Evolutionary conservation across 2,888 invertebrate genomes (phyloP), one percentile per base, ranked within the genome.

Genomic region (Notodonta dromedarius): DNA sequence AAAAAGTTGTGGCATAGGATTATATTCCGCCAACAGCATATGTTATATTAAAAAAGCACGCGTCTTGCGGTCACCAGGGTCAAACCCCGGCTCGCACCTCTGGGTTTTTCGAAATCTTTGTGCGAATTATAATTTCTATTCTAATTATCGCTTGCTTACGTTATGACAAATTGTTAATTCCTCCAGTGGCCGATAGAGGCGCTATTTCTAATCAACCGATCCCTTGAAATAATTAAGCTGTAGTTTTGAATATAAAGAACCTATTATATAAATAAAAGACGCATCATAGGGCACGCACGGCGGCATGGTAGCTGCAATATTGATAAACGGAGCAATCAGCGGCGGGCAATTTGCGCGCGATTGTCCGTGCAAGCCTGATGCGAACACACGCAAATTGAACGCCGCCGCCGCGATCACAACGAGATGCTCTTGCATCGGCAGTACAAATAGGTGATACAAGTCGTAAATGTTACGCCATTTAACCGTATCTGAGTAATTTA

Each of bases 311-410:
- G 80, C 80, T 84, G 79, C 87, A 89, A 91, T 90, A 91, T 92
- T 92, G 91, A 92, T 93, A 91, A 91, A 90, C 90, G 88, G 82
- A 85, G 87, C 91, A 91, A 91, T 91, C 91, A 91, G 84, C 73
- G 85, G 84, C 72, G 83, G 77, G 83, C 92, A 91, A 92, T 92
- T 91, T 91, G 88, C 86, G 82, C 79, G 86, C 87, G 88, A 92
- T 92, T 91, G 91, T 88, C 88, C 90, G 90, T 88, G 88, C 85
- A 82, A 87, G 88, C 16, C 16, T 9, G 88, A 87, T 84, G 83
- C 83, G 81, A 84, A 79, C 79, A 80, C 82, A 85, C 84, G 87
- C 85, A 91, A 90, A 89, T 89, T 90, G 89, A 82, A 83, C 78
- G 83, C 79, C 76, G 79, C 83, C 81, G 82, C 81, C 83, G 80